These are phyloP conservation scores for Mesaphorura yosii DNA, from an alignment of 1,140 invertebrate species.

Conservation along the genomic window DNA sequence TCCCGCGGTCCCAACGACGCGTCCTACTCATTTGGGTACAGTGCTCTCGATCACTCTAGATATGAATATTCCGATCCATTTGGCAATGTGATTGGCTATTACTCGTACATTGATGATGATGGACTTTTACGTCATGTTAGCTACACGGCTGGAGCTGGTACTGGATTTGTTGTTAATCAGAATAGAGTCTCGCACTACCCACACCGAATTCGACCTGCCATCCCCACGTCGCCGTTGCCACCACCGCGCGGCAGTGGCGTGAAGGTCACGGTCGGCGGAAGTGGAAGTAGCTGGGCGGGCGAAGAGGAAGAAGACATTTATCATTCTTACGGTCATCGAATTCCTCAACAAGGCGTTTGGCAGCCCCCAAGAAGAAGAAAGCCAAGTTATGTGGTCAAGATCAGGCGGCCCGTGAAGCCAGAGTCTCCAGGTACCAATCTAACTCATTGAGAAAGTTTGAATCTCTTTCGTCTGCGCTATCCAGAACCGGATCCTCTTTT, in stretches of 20 bases:
- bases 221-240: no score
- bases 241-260: no score
- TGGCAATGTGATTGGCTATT: slow-evolving; percentile 33
- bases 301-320: not conserved
- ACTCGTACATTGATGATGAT: slow-evolving; percentile 28
- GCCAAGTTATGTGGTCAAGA: slow-evolving; percentile 19
- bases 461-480: not conserved
- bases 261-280: no score
- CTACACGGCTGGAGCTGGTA: slow-evolving; percentile 29
- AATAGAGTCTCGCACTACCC: slow-evolving; percentile 4
- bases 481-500: not conserved
- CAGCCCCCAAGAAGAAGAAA: slow-evolving; percentile 15
- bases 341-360: not conserved
- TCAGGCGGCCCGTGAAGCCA: slow-evolving; percentile 15
- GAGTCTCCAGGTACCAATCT: slow-evolving; percentile 9
- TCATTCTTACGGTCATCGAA: no score
- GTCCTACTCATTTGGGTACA: slow-evolving; percentile 20
- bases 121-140: slow-evolving; percentile 20
- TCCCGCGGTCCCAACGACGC: not conserved
- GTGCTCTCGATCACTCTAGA: slow-evolving; percentile 27
- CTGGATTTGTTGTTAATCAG: slow-evolving; percentile 30
- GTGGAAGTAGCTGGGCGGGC: not conserved
- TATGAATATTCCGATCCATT: slow-evolving; percentile 30
- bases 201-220: not conserved
- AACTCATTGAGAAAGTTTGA: not conserved